Conservation (phyloP, 2,113 vertebrate genomes). For the Sinocyclocheilus anshuiensis region DNA sequence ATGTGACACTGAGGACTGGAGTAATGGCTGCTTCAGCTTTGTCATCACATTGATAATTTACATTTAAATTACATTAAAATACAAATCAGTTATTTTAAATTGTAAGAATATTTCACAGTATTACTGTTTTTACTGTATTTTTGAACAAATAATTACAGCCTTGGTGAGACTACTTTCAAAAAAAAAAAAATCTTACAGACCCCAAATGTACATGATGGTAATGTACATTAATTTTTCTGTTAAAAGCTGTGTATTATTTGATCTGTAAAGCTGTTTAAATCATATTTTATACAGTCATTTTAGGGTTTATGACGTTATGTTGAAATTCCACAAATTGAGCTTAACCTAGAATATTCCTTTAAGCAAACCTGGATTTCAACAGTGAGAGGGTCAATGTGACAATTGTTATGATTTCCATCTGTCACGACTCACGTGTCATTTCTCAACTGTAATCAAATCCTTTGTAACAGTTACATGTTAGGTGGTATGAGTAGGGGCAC, state of each 20-base stretch:
- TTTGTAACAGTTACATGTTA: not conserved
- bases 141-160: not conserved
- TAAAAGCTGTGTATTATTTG: not conserved
- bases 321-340: not conserved
- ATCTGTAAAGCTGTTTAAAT: too few relatives aligned
- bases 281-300: not conserved
- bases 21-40: not conserved
- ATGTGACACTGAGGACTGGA: too few relatives aligned
- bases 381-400: too few relatives aligned
- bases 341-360: not conserved
- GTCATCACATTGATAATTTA: too few relatives aligned
- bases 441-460: not conserved
- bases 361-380: not conserved
- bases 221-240: too few relatives aligned
- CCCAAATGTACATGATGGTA: too few relatives aligned
- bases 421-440: not conserved
- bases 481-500: not conserved
- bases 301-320: not conserved
- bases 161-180: not conserved
- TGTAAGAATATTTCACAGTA: not conserved
- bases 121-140: not conserved
- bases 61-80: too few relatives aligned
- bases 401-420: not conserved
- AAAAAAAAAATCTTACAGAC: too few relatives aligned
- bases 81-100: not conserved